Percentiles rank a stretch among this genome's conserved stretches.
Evolutionary conservation across 2,797 vertebrate genomes (phyloP).

Genomic region (Cheirogaleus major): DNA sequence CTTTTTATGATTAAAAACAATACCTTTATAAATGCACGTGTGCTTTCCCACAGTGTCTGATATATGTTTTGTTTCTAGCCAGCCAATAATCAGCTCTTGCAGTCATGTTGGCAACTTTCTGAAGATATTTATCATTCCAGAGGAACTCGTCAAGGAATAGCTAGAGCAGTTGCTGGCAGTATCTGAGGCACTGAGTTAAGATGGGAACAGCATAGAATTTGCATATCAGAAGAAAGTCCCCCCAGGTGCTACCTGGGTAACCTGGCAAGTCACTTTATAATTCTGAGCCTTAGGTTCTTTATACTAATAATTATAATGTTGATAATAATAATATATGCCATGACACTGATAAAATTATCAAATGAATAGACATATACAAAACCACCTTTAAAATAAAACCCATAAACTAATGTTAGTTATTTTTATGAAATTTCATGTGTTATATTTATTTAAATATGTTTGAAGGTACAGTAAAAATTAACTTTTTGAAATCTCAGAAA

Average conservation of each 20-base stretch:
- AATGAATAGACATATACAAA: neutral
- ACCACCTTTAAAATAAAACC: neutral
- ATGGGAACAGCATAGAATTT: neutral
- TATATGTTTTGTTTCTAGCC: conserved; percentile 41
- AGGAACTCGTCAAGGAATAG: conserved; percentile 50
- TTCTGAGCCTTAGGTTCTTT: neutral
- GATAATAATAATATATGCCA: neutral
- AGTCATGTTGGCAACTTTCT: conserved; percentile 59
- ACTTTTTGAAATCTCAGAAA: neutral
- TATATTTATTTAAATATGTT: neutral
- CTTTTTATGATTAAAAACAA: conserved; percentile 69
- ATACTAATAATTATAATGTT: neutral
- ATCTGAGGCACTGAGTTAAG: conserved; percentile 8
- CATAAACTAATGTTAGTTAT: neutral
- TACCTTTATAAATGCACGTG: conserved; percentile 5
- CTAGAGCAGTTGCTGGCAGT: conserved; percentile 42
- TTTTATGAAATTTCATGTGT: neutral
- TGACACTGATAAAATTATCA: neutral
- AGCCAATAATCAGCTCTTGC: conserved; percentile 51
- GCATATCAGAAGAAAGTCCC: neutral
- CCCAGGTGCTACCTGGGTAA: conserved; percentile 29
- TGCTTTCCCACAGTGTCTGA: conserved; percentile 22
- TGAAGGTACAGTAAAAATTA: neutral
- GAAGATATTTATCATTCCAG: conserved; percentile 65
- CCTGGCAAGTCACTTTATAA: conserved; percentile 37